Percentiles rank a stretch among this genome's conserved stretches.
Conservation (phyloP, 1,140 invertebrate species). For the Ctenoplectra terminalis region DNA sequence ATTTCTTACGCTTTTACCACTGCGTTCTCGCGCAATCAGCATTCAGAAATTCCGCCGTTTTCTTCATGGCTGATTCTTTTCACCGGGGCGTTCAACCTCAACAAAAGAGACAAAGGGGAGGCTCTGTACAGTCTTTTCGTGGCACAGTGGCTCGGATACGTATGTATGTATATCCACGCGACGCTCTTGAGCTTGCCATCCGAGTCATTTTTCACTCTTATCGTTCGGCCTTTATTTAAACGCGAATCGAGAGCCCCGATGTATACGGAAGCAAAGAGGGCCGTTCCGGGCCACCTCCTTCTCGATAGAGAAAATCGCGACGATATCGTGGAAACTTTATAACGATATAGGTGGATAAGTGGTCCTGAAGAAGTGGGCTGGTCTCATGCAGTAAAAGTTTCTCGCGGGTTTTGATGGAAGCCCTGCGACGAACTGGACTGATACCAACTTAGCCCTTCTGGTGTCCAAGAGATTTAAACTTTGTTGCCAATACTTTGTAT, state of each 20-base stretch:
- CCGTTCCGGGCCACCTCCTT: conserved; percentile 30
- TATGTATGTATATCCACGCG: conserved; percentile 41
- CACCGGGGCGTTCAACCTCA: neutral
- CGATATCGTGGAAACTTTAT: conserved; percentile 66
- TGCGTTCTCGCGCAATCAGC: neutral
- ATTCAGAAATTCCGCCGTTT: conserved; percentile 21
- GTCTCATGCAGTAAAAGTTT: conserved; percentile 67
- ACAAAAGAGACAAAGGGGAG: conserved; percentile 57
- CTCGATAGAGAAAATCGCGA: conserved; percentile 61
- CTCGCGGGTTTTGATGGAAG: conserved; percentile 70
- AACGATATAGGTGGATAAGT: conserved; percentile 61
- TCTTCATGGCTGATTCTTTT: conserved; percentile 49
- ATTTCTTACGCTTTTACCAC: neutral
- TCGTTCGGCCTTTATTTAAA: conserved; percentile 65
- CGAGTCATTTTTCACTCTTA: conserved; percentile 69
- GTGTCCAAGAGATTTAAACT: conserved; percentile 73
- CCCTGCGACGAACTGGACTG: conserved; percentile 61
- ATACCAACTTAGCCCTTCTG: conserved; percentile 73
- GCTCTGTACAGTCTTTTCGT: conserved; percentile 34
- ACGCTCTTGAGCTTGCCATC: conserved; percentile 49
- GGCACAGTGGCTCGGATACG: conserved; percentile 17
- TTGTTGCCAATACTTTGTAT: conserved; percentile 62
- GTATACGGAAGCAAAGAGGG: neutral
- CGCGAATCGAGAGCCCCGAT: conserved; percentile 49
- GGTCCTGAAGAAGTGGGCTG: conserved; percentile 34